Conservation (phyloP, 2,797 vertebrate genomes). For the Malurus leucopterus region DNA sequence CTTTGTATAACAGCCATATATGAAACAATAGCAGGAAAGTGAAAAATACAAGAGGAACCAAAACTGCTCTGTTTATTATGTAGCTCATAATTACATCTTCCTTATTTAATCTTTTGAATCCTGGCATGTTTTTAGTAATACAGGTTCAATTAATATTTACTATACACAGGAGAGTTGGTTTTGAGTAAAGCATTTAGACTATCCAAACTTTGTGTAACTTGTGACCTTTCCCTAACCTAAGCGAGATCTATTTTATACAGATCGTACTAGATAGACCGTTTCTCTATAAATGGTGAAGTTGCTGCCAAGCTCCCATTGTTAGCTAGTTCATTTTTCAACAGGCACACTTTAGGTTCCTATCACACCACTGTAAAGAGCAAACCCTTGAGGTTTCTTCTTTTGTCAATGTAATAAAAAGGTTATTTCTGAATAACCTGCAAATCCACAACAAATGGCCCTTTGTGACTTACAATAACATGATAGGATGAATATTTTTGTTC, state of each 20-base stretch:
- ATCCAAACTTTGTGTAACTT: constrained; percentile 75
- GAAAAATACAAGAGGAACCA: constrained; percentile 81
- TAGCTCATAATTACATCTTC: constrained; percentile 82
- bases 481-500: not conserved
- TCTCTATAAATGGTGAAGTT: constrained; percentile 28
- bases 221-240: constrained; percentile 77
- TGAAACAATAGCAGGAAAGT: constrained; percentile 83
- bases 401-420: constrained; percentile 6
- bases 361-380: constrained; percentile 21
- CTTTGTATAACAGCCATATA: constrained; percentile 85
- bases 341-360: constrained; percentile 37
- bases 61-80: constrained; percentile 86
- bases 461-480: not conserved
- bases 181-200: constrained; percentile 74
- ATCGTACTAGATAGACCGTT: constrained; percentile 28
- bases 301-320: constrained; percentile 49
- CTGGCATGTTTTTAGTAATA: constrained; percentile 79
- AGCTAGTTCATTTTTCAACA: constrained; percentile 44
- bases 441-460: not conserved
- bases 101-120: constrained; percentile 83
- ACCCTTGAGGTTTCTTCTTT: constrained; percentile 44
- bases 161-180: constrained; percentile 81
- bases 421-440: constrained; percentile 25
- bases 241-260: constrained; percentile 42
- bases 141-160: constrained; percentile 79